These are phyloP conservation scores for Sinocyclocheilus anophthalmus DNA, from an alignment of 2,113 vertebrate genomes.

Conservation along the genomic window DNA sequence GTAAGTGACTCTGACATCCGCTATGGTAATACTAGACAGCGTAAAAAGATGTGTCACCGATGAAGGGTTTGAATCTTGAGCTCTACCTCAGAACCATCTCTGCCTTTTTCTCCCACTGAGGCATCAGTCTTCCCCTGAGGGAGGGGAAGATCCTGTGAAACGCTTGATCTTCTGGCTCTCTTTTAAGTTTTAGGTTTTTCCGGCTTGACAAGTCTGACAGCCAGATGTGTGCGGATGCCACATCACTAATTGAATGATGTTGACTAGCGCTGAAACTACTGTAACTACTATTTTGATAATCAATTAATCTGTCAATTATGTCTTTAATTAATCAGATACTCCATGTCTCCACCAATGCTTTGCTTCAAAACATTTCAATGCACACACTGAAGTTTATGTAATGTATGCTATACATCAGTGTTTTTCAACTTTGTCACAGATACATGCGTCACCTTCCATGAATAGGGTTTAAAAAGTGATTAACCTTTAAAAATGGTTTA, in stretches of 20 bases:
- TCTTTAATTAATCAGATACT: background rate
- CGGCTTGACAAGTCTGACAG: conserved; percentile 38
- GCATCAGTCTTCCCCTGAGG: conserved; percentile 20
- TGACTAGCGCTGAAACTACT: background rate
- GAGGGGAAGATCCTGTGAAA: conserved; percentile 26
- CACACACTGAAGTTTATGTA: background rate
- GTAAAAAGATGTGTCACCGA: conserved; percentile 3
- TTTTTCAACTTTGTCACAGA: background rate
- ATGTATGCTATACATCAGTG: background rate
- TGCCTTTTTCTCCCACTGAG: conserved; percentile 14
- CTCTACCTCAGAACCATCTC: background rate
- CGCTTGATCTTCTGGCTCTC: conserved; percentile 44
- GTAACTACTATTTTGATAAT: background rate
- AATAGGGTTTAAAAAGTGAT: no score
- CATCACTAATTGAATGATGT: background rate
- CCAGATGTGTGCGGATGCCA: conserved; percentile 17
- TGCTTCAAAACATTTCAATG: background rate
- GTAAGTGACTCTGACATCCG: conserved; percentile 28
- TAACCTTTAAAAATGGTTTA: no score
- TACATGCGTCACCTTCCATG: no score
- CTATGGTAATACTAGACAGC: conserved; percentile 20
- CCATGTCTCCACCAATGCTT: background rate
- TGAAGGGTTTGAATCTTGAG: conserved; percentile 16
- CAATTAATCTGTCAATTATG: background rate
- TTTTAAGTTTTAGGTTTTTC: conserved; percentile 39